Evolutionary conservation across 2,113 vertebrate genomes (phyloP).

Genomic region (Colaptes auratus): DNA sequence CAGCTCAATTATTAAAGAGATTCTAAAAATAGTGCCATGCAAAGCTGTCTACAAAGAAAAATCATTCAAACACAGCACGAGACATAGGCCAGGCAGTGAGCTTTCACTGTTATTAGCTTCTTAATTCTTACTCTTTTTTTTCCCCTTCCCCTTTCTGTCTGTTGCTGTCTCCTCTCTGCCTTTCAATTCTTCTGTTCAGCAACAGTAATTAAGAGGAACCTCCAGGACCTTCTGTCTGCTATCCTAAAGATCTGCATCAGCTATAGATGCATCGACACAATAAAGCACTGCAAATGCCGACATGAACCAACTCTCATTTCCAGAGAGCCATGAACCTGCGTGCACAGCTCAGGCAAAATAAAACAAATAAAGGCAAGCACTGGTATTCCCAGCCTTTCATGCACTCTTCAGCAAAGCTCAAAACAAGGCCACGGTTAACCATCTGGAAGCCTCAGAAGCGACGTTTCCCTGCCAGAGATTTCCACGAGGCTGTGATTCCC

Average conservation of each 20-base stretch:
- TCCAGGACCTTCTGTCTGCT: conserved; percentile 1
- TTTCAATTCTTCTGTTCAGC: conserved; percentile 45
- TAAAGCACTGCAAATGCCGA: conserved; percentile 17
- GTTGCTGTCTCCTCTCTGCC: not conserved
- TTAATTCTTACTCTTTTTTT: conserved; percentile 14
- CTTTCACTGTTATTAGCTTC: conserved; percentile 53
- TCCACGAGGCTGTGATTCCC: conserved; percentile 42
- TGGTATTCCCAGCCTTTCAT: not conserved
- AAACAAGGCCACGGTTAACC: conserved; percentile 55
- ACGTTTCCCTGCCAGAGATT: not conserved
- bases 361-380: not conserved
- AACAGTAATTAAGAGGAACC: conserved; percentile 46
- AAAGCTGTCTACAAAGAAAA: conserved; percentile 73
- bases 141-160: not conserved
- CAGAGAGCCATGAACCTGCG: not conserved
- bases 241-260: conserved; percentile 42
- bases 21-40: conserved; percentile 77
- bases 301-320: not conserved
- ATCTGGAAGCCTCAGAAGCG: conserved; percentile 38
- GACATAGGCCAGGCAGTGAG: conserved; percentile 44
- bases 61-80: conserved; percentile 75
- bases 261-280: not conserved
- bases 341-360: not conserved
- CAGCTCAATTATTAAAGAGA: conserved; percentile 82
- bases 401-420: not conserved